Base-by-base conservation (phyloP, 2,113 vertebrate genomes). In the Melanotaenia duboulayi region DNA sequence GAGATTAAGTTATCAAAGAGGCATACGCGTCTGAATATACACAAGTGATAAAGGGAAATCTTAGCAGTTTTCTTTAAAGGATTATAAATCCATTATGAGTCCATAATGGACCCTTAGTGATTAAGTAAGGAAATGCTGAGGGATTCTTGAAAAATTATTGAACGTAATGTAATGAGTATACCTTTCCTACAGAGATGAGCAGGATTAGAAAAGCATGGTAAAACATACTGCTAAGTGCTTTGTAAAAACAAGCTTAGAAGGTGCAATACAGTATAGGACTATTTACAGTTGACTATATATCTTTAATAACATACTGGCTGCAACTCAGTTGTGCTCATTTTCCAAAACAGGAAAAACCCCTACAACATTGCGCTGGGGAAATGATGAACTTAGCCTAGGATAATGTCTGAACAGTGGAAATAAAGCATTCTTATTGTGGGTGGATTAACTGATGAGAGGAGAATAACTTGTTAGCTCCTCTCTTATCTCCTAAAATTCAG, bases 1-100 rank as follows among this genome's bases (percentile, higher is more conserved):
- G 61, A 28, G 65, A 79, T 44, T 76, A 25, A 67, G 74, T 80
- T 80, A 69, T 52, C 62, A 65, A 76, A 60, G 49, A 23, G 56
- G 20, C 40, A 63, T 46, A 24, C 58, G 28, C 0, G 5, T 72
- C 71, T 64, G 57, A 63, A 35, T 70, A 48, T 46, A 69, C 25
- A 55, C 22, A 73, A 35, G 7, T 9, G 4, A 28, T 28, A 28
- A 28, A 28, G 3, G 6, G 28, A 6, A 28, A 28, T 28, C 28
- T 28, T 35, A 8, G 8, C 32, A 28, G 28, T 35, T 35, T 35
- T 35, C 5, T 35, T 35, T 35, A 9, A 35, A 35, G 32, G 32
- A 35, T 9, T 35, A 35, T 8, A 35, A 6, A 7, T 35, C 32
- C 32, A 35, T 35, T 82, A 54, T 1, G 4, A 63, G 19, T 24